These are phyloP conservation scores for Oreortyx pictus DNA, from an alignment of 2,797 vertebrate genomes.

Conservation along the genomic window DNA sequence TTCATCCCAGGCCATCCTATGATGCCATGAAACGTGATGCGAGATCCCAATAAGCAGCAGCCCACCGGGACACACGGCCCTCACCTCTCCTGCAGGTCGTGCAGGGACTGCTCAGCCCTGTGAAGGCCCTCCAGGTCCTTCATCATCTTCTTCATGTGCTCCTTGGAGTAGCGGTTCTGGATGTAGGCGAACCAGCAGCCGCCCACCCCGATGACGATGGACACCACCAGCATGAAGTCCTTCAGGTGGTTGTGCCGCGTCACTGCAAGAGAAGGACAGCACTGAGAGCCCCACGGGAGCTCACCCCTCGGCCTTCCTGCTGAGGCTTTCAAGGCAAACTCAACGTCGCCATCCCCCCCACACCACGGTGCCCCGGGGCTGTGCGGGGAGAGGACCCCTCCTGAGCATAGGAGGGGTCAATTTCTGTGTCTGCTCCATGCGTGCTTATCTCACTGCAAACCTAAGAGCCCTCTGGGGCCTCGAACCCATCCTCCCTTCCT, in stretches of 20 bases:
- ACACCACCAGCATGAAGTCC: constrained; percentile 99
- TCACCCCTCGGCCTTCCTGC: too few relatives aligned
- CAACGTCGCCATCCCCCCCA: too few relatives aligned
- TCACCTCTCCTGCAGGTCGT: constrained; percentile 97
- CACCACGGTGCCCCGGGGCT: too few relatives aligned
- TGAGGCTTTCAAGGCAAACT: too few relatives aligned
- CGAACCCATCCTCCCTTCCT: not conserved
- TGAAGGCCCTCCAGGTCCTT: constrained; percentile 96
- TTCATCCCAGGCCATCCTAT: too few relatives aligned
- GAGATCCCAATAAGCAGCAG: rapidly evolving
- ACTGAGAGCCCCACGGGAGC: too few relatives aligned
- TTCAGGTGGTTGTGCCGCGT: constrained; percentile 97
- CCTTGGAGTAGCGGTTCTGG: constrained; percentile 98
- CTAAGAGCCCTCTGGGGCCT: too few relatives aligned
- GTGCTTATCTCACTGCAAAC: too few relatives aligned
- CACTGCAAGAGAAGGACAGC: constrained; percentile 79
- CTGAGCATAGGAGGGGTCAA: too few relatives aligned
- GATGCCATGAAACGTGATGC: too few relatives aligned
- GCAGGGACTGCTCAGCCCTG: constrained; percentile 94
- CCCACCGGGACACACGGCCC: not conserved
- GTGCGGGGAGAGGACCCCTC: too few relatives aligned
- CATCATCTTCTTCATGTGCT: constrained; percentile 99
- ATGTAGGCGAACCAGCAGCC: constrained; percentile 99
- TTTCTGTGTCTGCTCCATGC: not conserved
- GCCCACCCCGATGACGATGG: constrained; percentile 97